A percentile compares a stretch with the other conserved stretches of the same genome.
phyloP scores from a whole-genome alignment of 2,113 vertebrate species.

The Myxocyprinus asiaticus region DNA sequence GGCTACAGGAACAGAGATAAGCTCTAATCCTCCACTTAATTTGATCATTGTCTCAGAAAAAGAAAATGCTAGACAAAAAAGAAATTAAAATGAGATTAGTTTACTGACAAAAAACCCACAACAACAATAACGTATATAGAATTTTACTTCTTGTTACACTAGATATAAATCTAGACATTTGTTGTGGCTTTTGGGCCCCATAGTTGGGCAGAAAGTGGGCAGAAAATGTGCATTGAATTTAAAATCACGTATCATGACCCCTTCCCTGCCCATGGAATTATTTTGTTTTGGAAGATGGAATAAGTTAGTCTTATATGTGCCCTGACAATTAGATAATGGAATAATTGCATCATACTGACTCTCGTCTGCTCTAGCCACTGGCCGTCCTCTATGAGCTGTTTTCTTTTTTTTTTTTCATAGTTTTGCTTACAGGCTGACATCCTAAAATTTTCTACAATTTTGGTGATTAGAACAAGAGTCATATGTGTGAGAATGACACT shows the following conservation, averaged over 20 bases:
- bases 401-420: slow-evolving; percentile 1
- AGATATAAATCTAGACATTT: neutral
- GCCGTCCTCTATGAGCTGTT: slow-evolving; percentile 30
- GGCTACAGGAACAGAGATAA: slow-evolving; percentile 69
- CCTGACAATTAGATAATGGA: slow-evolving; percentile 41
- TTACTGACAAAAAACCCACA: neutral
- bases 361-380: neutral
- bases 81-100: slow-evolving; percentile 49
- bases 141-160: slow-evolving; percentile 20
- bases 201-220: slow-evolving; percentile 56
- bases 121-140: slow-evolving; percentile 43
- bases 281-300: slow-evolving; percentile 21
- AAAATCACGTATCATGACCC: neutral
- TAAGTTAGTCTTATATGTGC: neutral
- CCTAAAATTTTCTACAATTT: neutral
- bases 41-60: slow-evolving; percentile 70
- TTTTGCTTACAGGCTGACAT: slow-evolving; percentile 34
- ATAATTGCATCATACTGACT: neutral
- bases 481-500: too few species aligned
- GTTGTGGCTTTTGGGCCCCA: neutral
- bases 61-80: slow-evolving; percentile 57
- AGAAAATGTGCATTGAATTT: slow-evolving; percentile 21
- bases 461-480: too few species aligned
- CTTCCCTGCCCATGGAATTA: slow-evolving; percentile 14
- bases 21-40: slow-evolving; percentile 63